Evolutionary conservation across 2,797 vertebrate species (phyloP).

Genomic region (Acipenser transmontanus): DNA sequence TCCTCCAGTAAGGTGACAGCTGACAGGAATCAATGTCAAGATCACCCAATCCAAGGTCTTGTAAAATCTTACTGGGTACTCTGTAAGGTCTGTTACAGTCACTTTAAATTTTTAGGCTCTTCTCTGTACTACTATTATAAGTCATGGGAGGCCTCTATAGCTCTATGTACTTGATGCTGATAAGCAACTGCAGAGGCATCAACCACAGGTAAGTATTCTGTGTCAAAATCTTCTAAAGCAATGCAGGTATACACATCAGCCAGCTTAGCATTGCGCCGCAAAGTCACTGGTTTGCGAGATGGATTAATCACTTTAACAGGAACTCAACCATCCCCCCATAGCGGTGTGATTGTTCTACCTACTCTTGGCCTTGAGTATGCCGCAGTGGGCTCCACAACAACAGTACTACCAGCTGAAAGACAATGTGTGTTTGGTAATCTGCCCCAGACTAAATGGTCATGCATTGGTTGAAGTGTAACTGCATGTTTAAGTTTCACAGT

Average conservation of each 20-base stretch:
- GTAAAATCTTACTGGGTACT: not conserved
- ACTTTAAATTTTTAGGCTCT: not conserved
- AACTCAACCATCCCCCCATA: conserved; percentile 16
- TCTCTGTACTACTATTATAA: not conserved
- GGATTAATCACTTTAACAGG: conserved; percentile 21
- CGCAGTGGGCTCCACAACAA: conserved; percentile 13
- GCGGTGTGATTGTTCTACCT: conserved; percentile 4
- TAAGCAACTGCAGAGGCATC: not conserved
- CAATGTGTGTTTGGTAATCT: not conserved
- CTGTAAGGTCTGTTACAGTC: not conserved
- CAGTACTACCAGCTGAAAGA: conserved; percentile 12
- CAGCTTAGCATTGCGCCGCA: conserved; percentile 20
- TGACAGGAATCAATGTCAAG: not conserved
- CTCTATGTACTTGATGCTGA: not conserved
- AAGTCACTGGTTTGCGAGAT: conserved; percentile 6
- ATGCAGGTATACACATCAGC: conserved; percentile 20
- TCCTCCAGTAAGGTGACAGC: no score
- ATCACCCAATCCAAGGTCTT: conserved; percentile 1
- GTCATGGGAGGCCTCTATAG: not conserved
- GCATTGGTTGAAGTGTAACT: not conserved
- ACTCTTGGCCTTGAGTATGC: conserved; percentile 3
- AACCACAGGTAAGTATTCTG: not conserved
- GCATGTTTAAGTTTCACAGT: not conserved
- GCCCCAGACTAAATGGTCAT: conserved; percentile 6
- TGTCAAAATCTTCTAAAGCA: conserved; percentile 16